These are phyloP conservation scores for Spisula subtruncata DNA, from an alignment of 2,888 invertebrate species.

Conservation along the genomic window DNA sequence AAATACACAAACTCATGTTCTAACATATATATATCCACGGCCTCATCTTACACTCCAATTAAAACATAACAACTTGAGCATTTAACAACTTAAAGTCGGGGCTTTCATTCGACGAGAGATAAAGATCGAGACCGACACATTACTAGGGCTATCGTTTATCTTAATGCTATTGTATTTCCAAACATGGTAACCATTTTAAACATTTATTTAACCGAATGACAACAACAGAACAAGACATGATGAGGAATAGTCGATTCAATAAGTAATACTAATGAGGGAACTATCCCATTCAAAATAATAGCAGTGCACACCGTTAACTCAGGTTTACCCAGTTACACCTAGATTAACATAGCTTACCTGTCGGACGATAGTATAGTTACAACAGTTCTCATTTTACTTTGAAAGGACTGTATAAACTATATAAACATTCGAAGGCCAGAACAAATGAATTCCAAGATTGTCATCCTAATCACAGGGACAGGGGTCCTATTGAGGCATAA, in stretches of 20 bases:
- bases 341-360: no score
- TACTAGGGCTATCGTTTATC: conserved; percentile 11
- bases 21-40: not conserved
- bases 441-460: not conserved
- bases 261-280: no score
- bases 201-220: not conserved
- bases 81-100: not conserved
- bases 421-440: not conserved
- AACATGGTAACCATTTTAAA: not conserved
- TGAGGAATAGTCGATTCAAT: no score
- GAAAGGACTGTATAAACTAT: no score
- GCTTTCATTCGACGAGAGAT: conserved; percentile 24
- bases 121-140: conserved; percentile 39
- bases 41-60: not conserved
- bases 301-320: no score
- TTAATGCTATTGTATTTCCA: not conserved
- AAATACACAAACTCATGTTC: not conserved
- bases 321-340: no score
- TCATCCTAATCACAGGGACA: not conserved
- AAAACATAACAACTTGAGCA: conserved; percentile 9
- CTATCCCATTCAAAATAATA: no score
- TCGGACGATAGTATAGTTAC: no score
- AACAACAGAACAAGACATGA: not conserved
- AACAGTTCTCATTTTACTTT: no score
- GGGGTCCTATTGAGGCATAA: no score